Percentiles rank a stretch among this genome's conserved stretches.
Evolutionary conservation across 30 jellyfish, hydroid and myxozoan species (phyloP).

Genomic region (Catostylus mosaicus): DNA sequence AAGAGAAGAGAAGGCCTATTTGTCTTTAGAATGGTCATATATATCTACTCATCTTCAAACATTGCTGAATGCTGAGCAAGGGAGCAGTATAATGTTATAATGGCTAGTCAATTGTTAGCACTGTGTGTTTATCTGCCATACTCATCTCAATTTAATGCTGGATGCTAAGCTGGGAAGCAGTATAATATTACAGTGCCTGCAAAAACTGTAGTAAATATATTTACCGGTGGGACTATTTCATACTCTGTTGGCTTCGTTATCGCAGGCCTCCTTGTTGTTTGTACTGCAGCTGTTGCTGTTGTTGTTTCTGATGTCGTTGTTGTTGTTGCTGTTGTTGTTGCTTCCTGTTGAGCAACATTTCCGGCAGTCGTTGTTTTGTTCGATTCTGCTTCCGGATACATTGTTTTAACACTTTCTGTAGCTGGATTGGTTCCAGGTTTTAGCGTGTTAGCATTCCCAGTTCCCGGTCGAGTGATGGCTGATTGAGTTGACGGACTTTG

Average conservation of each 20-base stretch:
- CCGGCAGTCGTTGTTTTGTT: conserved; percentile 25
- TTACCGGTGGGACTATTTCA: conserved; percentile 33
- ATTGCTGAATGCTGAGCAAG: too few relatives aligned
- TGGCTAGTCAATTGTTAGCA: too few relatives aligned
- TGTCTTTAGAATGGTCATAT: too few relatives aligned
- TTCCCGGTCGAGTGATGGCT: not conserved
- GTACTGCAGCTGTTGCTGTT: conserved; percentile 25
- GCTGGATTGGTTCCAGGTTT: conserved; percentile 25
- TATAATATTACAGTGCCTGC: not conserved
- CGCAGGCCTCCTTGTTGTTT: conserved; percentile 28
- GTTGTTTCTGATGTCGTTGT: too few relatives aligned
- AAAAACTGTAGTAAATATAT: not conserved
- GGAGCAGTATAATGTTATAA: too few relatives aligned
- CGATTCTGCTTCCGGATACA: conserved; percentile 56
- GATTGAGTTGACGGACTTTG: conserved; percentile 18
- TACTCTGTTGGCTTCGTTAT: conserved; percentile 56
- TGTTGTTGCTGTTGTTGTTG: conserved; percentile 28
- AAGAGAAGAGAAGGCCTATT: too few relatives aligned
- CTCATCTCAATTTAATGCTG: too few relatives aligned
- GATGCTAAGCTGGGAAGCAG: too few relatives aligned
- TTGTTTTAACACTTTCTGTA: not conserved
- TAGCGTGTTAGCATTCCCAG: not conserved
- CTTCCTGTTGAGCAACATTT: not conserved
- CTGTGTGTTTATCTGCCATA: too few relatives aligned
- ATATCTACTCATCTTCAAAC: too few relatives aligned